Evolutionary conservation across 2,113 vertebrate genomes (phyloP), one percentile per base, ranked within the genome.

Genomic region (Hyla sarda): DNA sequence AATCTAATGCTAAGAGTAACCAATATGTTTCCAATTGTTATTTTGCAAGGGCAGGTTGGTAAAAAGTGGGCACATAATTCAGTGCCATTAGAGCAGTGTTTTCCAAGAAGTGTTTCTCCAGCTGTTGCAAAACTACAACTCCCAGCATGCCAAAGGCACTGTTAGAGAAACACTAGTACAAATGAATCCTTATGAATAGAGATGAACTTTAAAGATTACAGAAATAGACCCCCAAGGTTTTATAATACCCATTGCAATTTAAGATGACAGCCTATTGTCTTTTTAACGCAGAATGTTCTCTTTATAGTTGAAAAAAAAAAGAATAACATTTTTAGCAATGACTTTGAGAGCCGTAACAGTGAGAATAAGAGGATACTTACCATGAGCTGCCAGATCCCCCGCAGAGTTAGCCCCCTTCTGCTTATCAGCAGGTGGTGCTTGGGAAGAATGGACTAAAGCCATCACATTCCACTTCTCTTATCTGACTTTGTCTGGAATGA

Each of bases 391-490:
- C 52, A 76, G 72, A 19, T 60, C 83, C 58, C 72, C 54, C 12
- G 21, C n/a, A 32, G 32, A 50, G 56, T 32, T 32, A 48, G 25
- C 45, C 73, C 82, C 52, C 54, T 47, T 77, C 56, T 28, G 30
- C 67, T 82, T 72, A 87, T 87, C 85, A 87, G 77, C 60, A 74
- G 54, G 69, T 62, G 69, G 77, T 74, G 75, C 74, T 41, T 60
- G 47, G 50, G 54, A 73, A 80, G 41, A 52, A 75, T 52, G 32
- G 30, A 56, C 41, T 62, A 10, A 62, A 78, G 50, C n/a, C 85
- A 82, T 87, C 85, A 82, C 75, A 47, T 82, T 87, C 62, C 85
- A 87, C 85, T 50, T 62, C 65, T 32, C 62, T 73, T 87, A 82
- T 87, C 85, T 71, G 17, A 71, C 67, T 73, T 56, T 73, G 85